Percentiles rank a stretch among this genome's conserved stretches.
phyloP scores from a whole-genome alignment of 2,113 vertebrate genomes.

The Poeciliopsis prolifica region DNA sequence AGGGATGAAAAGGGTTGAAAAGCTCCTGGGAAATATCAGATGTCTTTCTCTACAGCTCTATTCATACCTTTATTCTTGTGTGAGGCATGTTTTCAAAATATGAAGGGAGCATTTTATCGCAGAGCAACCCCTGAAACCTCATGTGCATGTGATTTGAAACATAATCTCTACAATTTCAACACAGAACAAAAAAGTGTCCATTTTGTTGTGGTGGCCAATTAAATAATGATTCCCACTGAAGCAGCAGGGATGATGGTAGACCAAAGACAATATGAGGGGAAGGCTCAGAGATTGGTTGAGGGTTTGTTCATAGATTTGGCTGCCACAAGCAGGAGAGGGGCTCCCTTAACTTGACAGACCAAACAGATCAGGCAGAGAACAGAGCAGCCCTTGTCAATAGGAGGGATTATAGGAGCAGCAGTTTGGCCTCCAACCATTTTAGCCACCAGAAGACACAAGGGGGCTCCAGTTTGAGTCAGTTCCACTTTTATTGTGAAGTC shows the following conservation, averaged over 20 bases:
- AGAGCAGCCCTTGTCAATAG: constrained; percentile 71
- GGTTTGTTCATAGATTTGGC: constrained; percentile 72
- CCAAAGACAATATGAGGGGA: constrained; percentile 61
- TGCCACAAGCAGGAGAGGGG: constrained; percentile 67
- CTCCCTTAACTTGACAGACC: constrained; percentile 74
- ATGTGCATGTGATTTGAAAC: constrained; percentile 43
- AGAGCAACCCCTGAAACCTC: constrained; percentile 29
- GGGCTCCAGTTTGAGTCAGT: constrained; percentile 72
- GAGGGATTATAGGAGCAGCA: constrained; percentile 74
- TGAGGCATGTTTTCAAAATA: constrained; percentile 42
- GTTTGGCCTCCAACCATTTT: constrained; percentile 76
- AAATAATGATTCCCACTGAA: constrained; percentile 69
- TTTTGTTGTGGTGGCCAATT: constrained; percentile 64
- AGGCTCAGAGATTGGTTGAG: constrained; percentile 56
- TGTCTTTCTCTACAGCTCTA: constrained; percentile 53
- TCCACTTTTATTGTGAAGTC: constrained; percentile 71
- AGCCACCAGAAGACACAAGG: constrained; percentile 73
- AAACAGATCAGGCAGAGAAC: constrained; percentile 71
- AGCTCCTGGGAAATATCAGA: constrained; percentile 59
- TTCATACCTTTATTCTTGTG: constrained; percentile 45
- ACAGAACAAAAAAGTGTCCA: constrained; percentile 45
- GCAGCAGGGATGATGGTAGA: constrained; percentile 59
- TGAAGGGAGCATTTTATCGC: constrained; percentile 49
- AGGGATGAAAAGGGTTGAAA: constrained; percentile 57
- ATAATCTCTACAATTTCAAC: constrained; percentile 37